Percentiles rank a stretch among this genome's conserved stretches.
Conservation (phyloP, 2,888 invertebrate genomes). For the Yponomeuta cagnagella region DNA sequence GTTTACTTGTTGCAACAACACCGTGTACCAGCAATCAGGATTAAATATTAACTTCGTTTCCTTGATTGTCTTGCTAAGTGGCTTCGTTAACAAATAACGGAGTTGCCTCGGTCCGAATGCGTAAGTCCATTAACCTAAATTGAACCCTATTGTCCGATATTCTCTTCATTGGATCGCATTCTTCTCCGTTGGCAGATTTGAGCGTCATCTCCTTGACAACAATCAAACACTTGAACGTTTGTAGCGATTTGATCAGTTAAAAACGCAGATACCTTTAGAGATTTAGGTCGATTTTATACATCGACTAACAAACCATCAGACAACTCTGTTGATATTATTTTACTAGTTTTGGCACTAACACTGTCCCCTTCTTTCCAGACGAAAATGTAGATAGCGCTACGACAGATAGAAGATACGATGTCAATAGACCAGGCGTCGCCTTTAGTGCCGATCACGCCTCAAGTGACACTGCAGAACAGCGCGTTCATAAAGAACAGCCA, state of each 20-base stretch:
- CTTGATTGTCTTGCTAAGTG: slow-evolving; percentile 15
- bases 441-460: slow-evolving; percentile 70
- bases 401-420: slow-evolving; percentile 61
- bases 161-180: slow-evolving; percentile 41
- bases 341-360: slow-evolving; percentile 34
- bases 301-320: slow-evolving; percentile 19
- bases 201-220: slow-evolving; percentile 19
- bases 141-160: slow-evolving; percentile 42
- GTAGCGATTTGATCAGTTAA: neutral
- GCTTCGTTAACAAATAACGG: slow-evolving; percentile 16
- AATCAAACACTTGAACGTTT: slow-evolving; percentile 7
- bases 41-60: slow-evolving; percentile 7
- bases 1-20: neutral
- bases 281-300: too few relatives aligned
- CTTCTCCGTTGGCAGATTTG: slow-evolving; percentile 16
- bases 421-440: slow-evolving; percentile 73
- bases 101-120: slow-evolving; percentile 38
- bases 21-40: neutral
- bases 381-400: slow-evolving; percentile 67
- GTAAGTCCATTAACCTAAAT: slow-evolving; percentile 52
- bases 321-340: slow-evolving; percentile 50
- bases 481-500: slow-evolving; percentile 72
- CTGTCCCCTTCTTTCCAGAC: slow-evolving; percentile 63
- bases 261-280: too few relatives aligned
- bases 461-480: slow-evolving; percentile 63